Base-by-base conservation (phyloP, 2,113 vertebrate genomes). In the Trematomus loennbergii region DNA sequence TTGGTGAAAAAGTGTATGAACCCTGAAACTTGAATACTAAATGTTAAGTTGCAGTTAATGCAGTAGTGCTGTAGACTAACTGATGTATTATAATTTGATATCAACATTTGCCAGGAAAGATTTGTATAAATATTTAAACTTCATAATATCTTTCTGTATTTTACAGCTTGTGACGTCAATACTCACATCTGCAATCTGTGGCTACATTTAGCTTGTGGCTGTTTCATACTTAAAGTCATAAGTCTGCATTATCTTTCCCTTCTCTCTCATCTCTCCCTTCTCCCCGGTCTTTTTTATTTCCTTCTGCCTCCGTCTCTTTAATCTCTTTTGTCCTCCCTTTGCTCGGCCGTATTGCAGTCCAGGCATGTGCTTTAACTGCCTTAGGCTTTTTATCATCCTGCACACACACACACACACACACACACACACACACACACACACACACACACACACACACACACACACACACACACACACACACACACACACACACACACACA, bases 191-290 rank as follows among this genome's bases (percentile, higher is more conserved):
- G 4, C 22, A 36, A 20, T 15, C 54, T 48, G 63, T 63, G 53
- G 8, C 33, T 40, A 46, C 16, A 50, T 75, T 49, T 36, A 22
- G 40, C 77, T 81, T 3, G 5, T 57, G 73, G 73, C 81, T 43
- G 12, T 78, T 75, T 63, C n/a, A 62, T 75, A 72, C 75, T 82
- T 46, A 79, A 70, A 70, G 50, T 62, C 55, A 52, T 78, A 67
- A 48, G 55, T 33, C 77, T 72, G 29, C 52, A 53, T 36, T 49
- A 53, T 52, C 68, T 53, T 52, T 18, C 4, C 5, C 43, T 49
- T 15, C 15, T n/a, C n/a, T n/a, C n/a, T n/a, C n/a, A n/a, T n/a
- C n/a, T n/a, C 22, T 2, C 9, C n/a, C 7, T 43, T 22, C 36
- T 46, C 55, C n/a, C 60, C 33, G n/a, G n/a, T n/a, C n/a, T n/a